A percentile compares a stretch with the other conserved stretches of the same genome.
Evolutionary conservation across 35 echinoderm and acorn worm genomes (phyloP).

Genomic region (Patiria miniata): DNA sequence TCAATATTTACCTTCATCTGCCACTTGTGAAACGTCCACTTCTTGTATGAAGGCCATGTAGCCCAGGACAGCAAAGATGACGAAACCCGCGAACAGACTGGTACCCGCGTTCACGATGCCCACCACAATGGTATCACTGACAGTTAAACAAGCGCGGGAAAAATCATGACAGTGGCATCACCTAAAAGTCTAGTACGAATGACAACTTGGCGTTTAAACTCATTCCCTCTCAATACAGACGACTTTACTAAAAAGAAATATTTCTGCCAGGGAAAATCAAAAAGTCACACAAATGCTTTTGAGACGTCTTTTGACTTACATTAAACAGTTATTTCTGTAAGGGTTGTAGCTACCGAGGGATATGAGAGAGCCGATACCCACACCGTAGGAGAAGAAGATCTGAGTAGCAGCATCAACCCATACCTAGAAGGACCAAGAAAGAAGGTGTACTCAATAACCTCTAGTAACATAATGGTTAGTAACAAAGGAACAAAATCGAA

Average conservation of each 20-base stretch:
- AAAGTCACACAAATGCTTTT: too few relatives aligned
- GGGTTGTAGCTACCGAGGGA: constrained; percentile 94
- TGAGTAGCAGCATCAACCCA: constrained; percentile 93
- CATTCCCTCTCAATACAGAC: too few relatives aligned
- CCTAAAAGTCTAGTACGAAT: too few relatives aligned
- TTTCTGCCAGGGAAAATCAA: too few relatives aligned
- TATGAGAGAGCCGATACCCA: constrained; percentile 85
- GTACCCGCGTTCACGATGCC: constrained; percentile 77
- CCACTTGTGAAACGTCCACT: constrained; percentile 63
- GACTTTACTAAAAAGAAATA: too few relatives aligned
- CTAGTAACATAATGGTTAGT: too few relatives aligned
- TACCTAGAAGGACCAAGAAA: constrained; percentile 44
- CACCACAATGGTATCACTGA: constrained; percentile 81
- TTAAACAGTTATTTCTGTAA: constrained; percentile 75
- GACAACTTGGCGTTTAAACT: too few relatives aligned
- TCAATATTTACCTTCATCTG: constrained; percentile 60
- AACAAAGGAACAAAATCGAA: too few relatives aligned
- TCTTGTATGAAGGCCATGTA: constrained; percentile 79
- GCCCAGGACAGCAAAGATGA: constrained; percentile 82
- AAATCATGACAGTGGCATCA: too few relatives aligned
- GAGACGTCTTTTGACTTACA: constrained; percentile 54
- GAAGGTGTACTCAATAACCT: too few relatives aligned
- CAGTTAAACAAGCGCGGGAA: too few relatives aligned
- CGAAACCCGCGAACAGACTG: constrained; percentile 94
- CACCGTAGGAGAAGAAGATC: constrained; percentile 92